Evolutionary conservation across 1,140 invertebrate species (phyloP), one percentile per base, ranked within the genome.

Genomic region (Conus betulinus): DNA sequence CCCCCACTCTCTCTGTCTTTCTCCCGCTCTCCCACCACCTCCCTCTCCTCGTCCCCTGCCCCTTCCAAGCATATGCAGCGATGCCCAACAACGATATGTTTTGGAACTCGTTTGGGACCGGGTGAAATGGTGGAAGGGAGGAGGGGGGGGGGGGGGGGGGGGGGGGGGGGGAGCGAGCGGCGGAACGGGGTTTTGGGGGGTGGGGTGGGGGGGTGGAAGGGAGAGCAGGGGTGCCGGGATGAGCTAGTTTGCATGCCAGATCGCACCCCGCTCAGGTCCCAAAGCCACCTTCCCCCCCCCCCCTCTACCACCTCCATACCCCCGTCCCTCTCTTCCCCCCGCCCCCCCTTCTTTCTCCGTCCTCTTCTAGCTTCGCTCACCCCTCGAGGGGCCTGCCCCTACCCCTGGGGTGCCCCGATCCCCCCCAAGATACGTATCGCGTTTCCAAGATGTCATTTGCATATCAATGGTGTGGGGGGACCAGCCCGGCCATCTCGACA

Each of bases 371-470:
- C n/a, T n/a, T 74, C 76, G n/a, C 8, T 51, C 20, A 8, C 76
- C 39, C 25, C 39, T 27, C 8, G 76, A 25, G 25, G 7, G 25
- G 7, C 25, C 76, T 13, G 23, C 8, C 76, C 11, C 23, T 76
- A 1, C 23, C 76, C 76, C 76, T 6, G 76, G 27, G 76, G 27
- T 27, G 76, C 76, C 76, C 76, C 5, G 76, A 79, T 79, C 76
- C 17, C 17, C 23, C 76, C 76, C 76, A n/a, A 79, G 76, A 79
- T 51, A 79, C 25, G 76, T 79, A 79, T 79, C 76, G 25, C 76
- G 27, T 79, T 79, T 79, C 76, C 76, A 79, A 79, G 76, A 79
- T 79, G 76, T 79, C 20, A 79, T 79, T 79, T 79, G 76, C 76
- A 79, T 79, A 79, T 79, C 76, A 79, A 79, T 79, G 76, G 76